Evolutionary conservation across 1,140 invertebrate species (phyloP), one percentile per base, ranked within the genome.

Genomic region (Marisa cornuarietis): DNA sequence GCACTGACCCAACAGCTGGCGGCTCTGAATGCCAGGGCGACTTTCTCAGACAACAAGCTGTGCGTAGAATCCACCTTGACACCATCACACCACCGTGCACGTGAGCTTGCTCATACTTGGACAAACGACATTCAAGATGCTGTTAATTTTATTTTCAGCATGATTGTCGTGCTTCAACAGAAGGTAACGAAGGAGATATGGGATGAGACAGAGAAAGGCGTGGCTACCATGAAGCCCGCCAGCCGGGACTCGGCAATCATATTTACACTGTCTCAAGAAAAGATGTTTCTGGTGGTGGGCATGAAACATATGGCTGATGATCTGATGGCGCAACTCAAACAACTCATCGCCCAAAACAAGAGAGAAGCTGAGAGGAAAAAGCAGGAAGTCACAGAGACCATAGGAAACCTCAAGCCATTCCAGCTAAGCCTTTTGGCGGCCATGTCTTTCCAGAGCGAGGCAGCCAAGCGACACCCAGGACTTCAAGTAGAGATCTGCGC

Each of bases 321-420:
- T 20, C n/a, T 85, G 31, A 61, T 51, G 10, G 71, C 76, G 18
- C 13, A 85, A 49, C n/a, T 84, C 4, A 75, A 79, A 18, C 11
- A 72, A 22, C 72, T 81, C 0, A 68, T 78, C 13, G 65, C 3
- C 13, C 52, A 68, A 22, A 76, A 79, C 18, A 78, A 76, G 20
- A 80, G 62, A 16, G 81, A 82, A 6, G 49, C 80, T 49, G 79
- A 84, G 24, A 63, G 75, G 14, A 84, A 83, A 65, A 83, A 81
- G 52, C 62, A 84, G 51, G 80, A 82, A 68, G 61, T 86, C 0
- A 80, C 74, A n/a, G 83, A 86, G 72, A 81, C 75, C 2, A 52
- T 78, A 6, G 31, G 42, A 51, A 54, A 49, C 0, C 58, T 84
- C 13, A 78, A 81, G 42, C 54, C 58, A 42, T 58, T 68, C 61